A percentile compares a stretch with the other conserved stretches of the same genome.
These are phyloP conservation scores for Sinocyclocheilus rhinocerous DNA, from an alignment of 2,113 vertebrate species.

Conservation along the genomic window DNA sequence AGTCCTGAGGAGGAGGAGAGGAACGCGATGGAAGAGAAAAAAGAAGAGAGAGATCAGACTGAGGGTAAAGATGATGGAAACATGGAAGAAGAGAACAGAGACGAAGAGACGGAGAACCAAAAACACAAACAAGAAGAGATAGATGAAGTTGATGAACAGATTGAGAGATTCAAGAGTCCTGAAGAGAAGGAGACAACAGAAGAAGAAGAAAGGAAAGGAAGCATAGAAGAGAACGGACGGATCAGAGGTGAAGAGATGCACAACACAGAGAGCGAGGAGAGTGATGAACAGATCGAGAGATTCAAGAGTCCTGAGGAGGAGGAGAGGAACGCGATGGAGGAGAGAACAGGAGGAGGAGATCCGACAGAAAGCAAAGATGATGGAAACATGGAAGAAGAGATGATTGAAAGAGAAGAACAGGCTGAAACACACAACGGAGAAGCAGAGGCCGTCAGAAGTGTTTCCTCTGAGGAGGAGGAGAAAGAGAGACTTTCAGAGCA, in stretches of 20 bases:
- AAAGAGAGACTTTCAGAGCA: neutral
- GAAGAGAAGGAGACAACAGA: neutral
- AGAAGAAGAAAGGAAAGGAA: no score
- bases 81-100: no score
- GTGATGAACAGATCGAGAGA: neutral
- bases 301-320: slow-evolving; percentile 6
- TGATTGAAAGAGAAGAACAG: neutral
- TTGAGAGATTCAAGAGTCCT: neutral
- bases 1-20: neutral
- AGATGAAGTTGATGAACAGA: neutral
- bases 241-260: slow-evolving; percentile 1
- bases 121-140: neutral
- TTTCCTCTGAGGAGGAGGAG: neutral
- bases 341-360: neutral
- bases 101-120: neutral
- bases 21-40: neutral
- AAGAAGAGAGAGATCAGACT: neutral
- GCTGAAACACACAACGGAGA: neutral
- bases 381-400: neutral
- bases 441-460: neutral
- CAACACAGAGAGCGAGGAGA: neutral
- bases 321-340: neutral
- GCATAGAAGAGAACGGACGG: neutral
- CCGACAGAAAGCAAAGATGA: neutral
- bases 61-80: neutral